phyloP scores from a whole-genome alignment of 2,113 vertebrate genomes.

The Carlito syrichta region DNA sequence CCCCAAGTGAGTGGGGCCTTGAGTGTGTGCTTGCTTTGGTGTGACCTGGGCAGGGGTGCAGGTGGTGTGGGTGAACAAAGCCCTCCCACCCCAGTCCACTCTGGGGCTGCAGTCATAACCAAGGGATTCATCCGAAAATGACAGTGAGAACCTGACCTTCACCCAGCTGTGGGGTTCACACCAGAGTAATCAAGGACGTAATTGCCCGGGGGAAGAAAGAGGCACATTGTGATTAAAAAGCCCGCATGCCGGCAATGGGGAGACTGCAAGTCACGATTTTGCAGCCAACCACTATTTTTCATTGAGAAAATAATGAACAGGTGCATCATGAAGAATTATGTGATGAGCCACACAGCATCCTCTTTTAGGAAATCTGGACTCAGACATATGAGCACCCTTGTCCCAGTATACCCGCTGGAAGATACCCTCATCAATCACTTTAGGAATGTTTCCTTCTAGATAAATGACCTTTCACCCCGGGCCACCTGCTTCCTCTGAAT shows the following conservation, averaged over 20 bases:
- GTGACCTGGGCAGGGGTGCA: not conserved
- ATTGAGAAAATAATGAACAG: conserved; percentile 6
- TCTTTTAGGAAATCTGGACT: not conserved
- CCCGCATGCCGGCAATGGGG: not conserved
- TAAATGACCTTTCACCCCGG: not conserved
- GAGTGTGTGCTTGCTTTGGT: not conserved
- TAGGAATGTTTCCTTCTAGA: not conserved
- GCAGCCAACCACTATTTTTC: not conserved
- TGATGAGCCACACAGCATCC: not conserved
- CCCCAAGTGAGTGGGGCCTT: not conserved
- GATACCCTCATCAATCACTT: conserved; percentile 44
- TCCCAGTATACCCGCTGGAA: not conserved
- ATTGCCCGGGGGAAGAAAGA: not conserved
- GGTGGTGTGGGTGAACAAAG: not conserved
- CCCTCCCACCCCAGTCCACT: not conserved
- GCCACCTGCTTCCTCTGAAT: conserved; percentile 23
- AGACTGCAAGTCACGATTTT: not conserved
- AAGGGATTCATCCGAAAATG: not conserved
- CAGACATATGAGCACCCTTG: conserved; percentile 30
- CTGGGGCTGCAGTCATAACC: not conserved
- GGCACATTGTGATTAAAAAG: not conserved
- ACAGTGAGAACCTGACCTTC: not conserved
- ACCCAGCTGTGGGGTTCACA: not conserved
- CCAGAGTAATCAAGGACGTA: not conserved
- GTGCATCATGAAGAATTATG: conserved; percentile 23